phyloP scores from a whole-genome alignment of 2,113 vertebrate genomes.

The Pomatorhinus ruficollis region DNA sequence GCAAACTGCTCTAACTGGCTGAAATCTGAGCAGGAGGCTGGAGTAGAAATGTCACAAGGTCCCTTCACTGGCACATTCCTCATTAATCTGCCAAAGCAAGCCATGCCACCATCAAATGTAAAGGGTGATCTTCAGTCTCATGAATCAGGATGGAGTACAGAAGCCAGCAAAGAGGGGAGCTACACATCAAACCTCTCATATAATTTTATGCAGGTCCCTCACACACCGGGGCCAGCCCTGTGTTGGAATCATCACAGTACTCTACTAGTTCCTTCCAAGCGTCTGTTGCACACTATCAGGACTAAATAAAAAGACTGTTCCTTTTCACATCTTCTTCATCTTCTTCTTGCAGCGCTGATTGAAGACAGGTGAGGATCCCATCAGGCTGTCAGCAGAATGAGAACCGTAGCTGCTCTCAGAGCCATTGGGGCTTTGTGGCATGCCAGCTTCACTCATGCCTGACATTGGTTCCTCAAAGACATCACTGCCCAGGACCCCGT shows the following conservation, averaged over 20 bases:
- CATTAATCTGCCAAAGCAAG: background rate
- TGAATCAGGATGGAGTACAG: background rate
- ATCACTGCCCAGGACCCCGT: constrained; percentile 86
- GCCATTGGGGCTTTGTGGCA: constrained; percentile 86
- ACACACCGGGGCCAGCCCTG: background rate
- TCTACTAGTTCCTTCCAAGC: background rate
- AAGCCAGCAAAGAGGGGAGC: background rate
- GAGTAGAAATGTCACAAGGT: background rate
- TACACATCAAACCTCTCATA: background rate
- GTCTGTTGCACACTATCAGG: background rate
- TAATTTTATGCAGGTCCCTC: background rate
- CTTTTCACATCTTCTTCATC: constrained; percentile 87
- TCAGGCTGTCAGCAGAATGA: constrained; percentile 93
- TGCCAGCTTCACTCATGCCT: constrained; percentile 92
- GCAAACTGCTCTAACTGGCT: background rate
- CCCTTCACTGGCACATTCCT: background rate
- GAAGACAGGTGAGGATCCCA: constrained; percentile 92
- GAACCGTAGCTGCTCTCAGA: constrained; percentile 93
- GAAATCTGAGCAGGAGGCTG: background rate
- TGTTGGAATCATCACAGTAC: background rate
- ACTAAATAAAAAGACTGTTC: background rate
- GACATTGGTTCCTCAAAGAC: constrained; percentile 99
- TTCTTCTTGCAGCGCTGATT: constrained; percentile 93
- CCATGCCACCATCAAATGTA: background rate
- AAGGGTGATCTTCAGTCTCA: background rate